Evolutionary conservation across 2,888 invertebrate species (phyloP).

Genomic region (Tachina grossa): DNA sequence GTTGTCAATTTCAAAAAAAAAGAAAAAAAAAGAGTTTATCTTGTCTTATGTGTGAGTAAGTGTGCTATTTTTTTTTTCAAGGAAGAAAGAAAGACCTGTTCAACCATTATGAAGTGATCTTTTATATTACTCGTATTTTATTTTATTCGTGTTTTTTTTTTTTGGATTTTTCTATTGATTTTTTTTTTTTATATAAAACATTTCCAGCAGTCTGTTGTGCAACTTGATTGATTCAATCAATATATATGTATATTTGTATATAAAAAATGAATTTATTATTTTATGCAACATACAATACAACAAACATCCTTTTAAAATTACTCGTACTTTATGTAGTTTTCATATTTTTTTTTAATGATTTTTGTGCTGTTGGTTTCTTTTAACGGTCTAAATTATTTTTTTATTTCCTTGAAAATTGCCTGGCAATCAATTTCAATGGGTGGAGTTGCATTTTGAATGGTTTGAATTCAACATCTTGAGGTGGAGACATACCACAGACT

Average conservation of each 20-base stretch:
- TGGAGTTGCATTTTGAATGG: conserved; percentile 65
- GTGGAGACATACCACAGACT: conserved; percentile 67
- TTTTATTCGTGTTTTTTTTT: conserved; percentile 29
- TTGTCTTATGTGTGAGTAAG: conserved; percentile 15
- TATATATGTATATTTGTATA: conserved; percentile 73
- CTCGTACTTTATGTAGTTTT: conserved; percentile 33
- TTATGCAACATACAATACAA: conserved; percentile 32
- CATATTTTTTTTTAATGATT: conserved; percentile 31
- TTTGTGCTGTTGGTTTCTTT: conserved; percentile 20
- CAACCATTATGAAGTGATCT: conserved; percentile 47
- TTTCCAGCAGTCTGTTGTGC: conserved; percentile 28
- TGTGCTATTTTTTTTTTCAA: not conserved
- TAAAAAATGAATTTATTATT: conserved; percentile 73
- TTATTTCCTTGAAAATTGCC: conserved; percentile 65
- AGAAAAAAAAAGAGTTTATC: conserved; percentile 29
- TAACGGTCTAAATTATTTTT: conserved; percentile 56
- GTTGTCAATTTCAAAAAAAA: conserved; percentile 30
- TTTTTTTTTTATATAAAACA: conserved; percentile 53
- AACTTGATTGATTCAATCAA: conserved; percentile 82
- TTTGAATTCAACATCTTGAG: conserved; percentile 63
- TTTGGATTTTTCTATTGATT: conserved; percentile 59
- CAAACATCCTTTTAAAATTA: conserved; percentile 52
- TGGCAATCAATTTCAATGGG: conserved; percentile 64
- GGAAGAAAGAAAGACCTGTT: conserved; percentile 59
- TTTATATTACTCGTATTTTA: conserved; percentile 26